Evolutionary conservation across 2,888 invertebrate species (phyloP).

Genomic region (Pocota personata): DNA sequence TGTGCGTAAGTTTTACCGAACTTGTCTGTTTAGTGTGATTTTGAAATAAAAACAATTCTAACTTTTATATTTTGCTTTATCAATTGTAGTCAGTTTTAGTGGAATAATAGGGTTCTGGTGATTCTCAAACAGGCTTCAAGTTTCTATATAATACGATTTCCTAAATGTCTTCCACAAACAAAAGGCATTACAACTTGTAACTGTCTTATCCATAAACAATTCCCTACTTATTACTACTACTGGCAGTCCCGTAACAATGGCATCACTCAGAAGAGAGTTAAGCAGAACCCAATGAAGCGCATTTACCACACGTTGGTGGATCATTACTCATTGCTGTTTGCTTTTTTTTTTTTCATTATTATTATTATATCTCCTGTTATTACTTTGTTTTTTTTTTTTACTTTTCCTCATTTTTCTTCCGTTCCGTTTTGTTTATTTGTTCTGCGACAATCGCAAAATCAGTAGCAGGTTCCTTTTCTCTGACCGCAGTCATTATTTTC

Average conservation of each 20-base stretch:
- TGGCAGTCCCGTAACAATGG: not conserved
- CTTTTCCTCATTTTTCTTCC: constrained; percentile 32
- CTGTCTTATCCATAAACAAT: no score
- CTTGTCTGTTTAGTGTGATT: no score
- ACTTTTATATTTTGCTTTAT: no score
- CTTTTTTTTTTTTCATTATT: not conserved
- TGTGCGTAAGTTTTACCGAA: no score
- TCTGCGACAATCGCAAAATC: constrained; percentile 36
- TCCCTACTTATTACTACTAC: not conserved
- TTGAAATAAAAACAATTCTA: no score
- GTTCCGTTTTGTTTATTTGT: constrained; percentile 41
- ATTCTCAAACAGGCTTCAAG: no score
- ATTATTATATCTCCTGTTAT: not conserved
- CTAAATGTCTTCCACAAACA: no score
- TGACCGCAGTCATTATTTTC: constrained; percentile 53
- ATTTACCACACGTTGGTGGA: constrained; percentile 18
- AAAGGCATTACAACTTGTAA: no score
- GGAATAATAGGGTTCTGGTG: no score
- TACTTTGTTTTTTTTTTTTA: constrained; percentile 2
- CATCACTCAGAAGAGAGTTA: constrained; percentile 18
- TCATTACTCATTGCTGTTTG: constrained; percentile 23
- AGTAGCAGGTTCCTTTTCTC: constrained; percentile 56
- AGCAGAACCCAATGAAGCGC: not conserved
- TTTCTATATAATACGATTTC: no score
- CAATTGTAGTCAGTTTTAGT: no score